Evolutionary conservation across 2,113 vertebrate genomes (phyloP).

Genomic region (Orthonyx spaldingii): DNA sequence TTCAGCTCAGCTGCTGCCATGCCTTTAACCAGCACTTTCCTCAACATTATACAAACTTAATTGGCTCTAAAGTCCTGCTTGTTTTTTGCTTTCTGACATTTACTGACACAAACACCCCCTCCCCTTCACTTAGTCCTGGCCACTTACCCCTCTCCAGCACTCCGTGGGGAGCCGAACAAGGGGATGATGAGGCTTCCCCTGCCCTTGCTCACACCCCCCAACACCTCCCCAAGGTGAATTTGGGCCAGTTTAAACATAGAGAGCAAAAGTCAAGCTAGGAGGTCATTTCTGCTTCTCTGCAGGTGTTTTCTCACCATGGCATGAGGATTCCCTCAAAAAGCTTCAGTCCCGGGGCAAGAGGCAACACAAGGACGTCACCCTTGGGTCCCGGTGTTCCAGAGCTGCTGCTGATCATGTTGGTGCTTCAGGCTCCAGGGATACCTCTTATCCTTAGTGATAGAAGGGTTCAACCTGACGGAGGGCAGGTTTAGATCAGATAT

Average conservation of each 20-base stretch:
- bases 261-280: background rate
- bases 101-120: background rate
- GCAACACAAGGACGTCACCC: background rate
- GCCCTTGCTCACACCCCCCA: background rate
- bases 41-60: background rate
- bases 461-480: background rate
- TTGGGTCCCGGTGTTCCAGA: fast-evolving
- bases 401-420: background rate
- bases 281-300: background rate
- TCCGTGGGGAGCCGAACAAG: fast-evolving
- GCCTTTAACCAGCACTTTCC: constrained; percentile 16
- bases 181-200: too few species aligned
- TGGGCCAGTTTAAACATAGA: background rate
- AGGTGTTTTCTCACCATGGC: background rate
- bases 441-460: background rate
- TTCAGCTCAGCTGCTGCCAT: constrained; percentile 34
- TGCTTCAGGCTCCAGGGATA: background rate
- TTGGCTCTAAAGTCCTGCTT: background rate
- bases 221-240: background rate
- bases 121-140: background rate
- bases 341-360: background rate
- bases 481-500: background rate
- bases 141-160: background rate
- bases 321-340: background rate
- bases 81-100: background rate